Base-by-base conservation (phyloP, 2,797 vertebrate species). In the Rhynchotus rufescens region DNA sequence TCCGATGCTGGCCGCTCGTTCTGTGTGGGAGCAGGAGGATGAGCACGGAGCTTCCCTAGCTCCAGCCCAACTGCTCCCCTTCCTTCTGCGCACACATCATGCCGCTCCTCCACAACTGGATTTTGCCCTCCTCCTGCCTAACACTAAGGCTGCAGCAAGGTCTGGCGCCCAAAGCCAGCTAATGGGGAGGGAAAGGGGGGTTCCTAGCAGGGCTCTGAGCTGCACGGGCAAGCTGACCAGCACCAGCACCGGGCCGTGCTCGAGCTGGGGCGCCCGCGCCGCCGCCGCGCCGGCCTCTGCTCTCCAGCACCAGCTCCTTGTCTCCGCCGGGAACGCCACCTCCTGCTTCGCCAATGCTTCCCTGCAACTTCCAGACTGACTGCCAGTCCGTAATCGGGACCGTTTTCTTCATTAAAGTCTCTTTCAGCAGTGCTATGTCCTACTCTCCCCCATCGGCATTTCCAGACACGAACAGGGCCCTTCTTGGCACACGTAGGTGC, bases 1-100 rank as follows among this genome's bases (percentile, higher is more conserved):
- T 84, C 77, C 69, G 36, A 22, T 22, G 40, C 62, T 76, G 92
- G 66, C 54, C 80, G 84, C 86, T 92, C n/a, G n/a, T n/a, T n/a
- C n/a, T n/a, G n/a, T n/a, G n/a, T n/a, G n/a, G n/a, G n/a, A n/a
- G n/a, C n/a, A n/a, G n/a, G 42, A 13, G 57, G 28, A 28, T 2
- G 1, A 54, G 49, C 69, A 56, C 21, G 17, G 45, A 0, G 2
- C 45, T 9, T 20, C 64, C 68, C 42, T 30, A 3, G 1, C 68
- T 45, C 32, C 30, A 84, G 60, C 66, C 30, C 28, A 49, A 12
- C 49, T 36, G 17, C 47, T 77, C 25, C 40, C 32, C 26, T 19
- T 0, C 52, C 14, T 54, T 15, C 62, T 49, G 75, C 69, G 34
- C 36, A 38, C 61, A 30, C 57, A 4, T 6, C 6, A 74, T 25